Conservation (phyloP, 2,888 invertebrate species). For the Lepidocyrtinus sp. region DNA sequence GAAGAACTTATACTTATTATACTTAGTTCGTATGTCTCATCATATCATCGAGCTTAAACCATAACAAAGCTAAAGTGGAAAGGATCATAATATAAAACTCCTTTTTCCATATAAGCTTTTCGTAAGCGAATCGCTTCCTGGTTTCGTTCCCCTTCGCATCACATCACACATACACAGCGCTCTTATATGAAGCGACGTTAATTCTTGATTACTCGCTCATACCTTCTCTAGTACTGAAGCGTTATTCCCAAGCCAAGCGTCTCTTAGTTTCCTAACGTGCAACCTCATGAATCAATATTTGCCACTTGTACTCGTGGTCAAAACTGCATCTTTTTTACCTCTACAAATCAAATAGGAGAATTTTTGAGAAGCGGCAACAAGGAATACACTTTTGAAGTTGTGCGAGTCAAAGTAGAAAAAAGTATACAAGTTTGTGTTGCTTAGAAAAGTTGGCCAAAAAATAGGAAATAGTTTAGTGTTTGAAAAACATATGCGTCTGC, state of each 20-base stretch:
- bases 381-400: not conserved
- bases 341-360: too few species aligned
- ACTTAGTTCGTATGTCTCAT: not conserved
- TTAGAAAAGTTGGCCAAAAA: not conserved
- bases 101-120: not conserved
- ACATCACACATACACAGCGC: constrained; percentile 12
- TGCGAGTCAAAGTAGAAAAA: not conserved
- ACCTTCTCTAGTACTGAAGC: not conserved
- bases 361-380: not conserved
- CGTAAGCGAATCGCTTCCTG: constrained; percentile 49
- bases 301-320: not conserved
- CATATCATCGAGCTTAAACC: not conserved
- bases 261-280: not conserved
- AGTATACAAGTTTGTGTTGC: not conserved
- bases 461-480: not conserved
- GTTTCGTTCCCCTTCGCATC: constrained; percentile 51
- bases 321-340: not conserved
- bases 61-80: not conserved
- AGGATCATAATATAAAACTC: not conserved
- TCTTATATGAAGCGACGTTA: constrained; percentile 15
- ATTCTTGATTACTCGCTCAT: not conserved
- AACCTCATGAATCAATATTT: not conserved
- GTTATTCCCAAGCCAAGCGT: too few species aligned
- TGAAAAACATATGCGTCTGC: not conserved
- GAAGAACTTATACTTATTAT: too few species aligned